A percentile compares a stretch with the other conserved stretches of the same genome.
phyloP scores from a whole-genome alignment of 1,140 invertebrate genomes.

The Marisa cornuarietis region DNA sequence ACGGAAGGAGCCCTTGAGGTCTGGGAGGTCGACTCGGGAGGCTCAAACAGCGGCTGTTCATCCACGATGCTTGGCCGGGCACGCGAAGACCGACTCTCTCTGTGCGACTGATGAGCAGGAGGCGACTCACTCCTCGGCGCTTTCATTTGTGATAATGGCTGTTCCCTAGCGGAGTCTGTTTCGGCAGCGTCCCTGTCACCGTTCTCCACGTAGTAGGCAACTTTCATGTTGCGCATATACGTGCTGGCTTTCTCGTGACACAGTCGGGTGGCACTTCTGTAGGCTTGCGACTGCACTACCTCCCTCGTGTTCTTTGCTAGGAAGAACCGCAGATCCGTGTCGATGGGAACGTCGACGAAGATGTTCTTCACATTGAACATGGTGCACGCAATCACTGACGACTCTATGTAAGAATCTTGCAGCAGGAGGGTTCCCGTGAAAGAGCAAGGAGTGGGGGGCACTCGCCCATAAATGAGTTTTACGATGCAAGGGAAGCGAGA shows the following conservation, averaged over 20 bases:
- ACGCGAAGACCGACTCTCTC: background rate
- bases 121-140: background rate
- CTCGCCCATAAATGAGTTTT: conserved; percentile 43
- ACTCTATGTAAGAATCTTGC: conserved; percentile 33
- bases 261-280: conserved; percentile 33
- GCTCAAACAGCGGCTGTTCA: conserved; percentile 1
- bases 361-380: conserved; percentile 42
- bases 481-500: conserved; percentile 38
- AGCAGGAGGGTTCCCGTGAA: conserved; percentile 45
- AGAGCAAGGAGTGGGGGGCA: conserved; percentile 40
- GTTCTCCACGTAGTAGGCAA: conserved; percentile 16
- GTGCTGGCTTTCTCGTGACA: conserved; percentile 39
- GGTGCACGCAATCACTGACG: conserved; percentile 45
- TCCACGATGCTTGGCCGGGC: conserved; percentile 3
- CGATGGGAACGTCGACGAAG: conserved; percentile 42
- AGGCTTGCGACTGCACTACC: conserved; percentile 26
- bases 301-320: conserved; percentile 31
- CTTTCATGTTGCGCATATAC: conserved; percentile 46
- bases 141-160: no score
- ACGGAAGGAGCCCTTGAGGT: background rate
- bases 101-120: background rate
- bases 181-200: background rate
- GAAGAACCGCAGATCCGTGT: conserved; percentile 33
- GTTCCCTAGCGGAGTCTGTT: no score
- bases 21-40: background rate